Evolutionary conservation across 35 echinoderm and acorn worm genomes (phyloP).

Genomic region (Anneissia japonica): DNA sequence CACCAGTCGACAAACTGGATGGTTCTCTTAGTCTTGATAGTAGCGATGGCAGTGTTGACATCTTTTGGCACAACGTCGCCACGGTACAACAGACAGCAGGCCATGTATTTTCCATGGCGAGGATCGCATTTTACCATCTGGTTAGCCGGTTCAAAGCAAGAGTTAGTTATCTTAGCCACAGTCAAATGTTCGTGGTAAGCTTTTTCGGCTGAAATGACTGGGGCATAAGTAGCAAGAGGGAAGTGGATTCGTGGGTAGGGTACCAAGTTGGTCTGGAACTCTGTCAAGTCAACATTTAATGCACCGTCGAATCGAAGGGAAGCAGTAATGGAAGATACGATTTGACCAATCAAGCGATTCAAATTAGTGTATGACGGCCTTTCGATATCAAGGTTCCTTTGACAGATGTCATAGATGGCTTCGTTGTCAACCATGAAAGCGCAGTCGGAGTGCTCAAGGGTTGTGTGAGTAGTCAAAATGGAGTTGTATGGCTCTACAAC

Average conservation of each 20-base stretch:
- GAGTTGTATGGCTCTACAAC: too few relatives aligned
- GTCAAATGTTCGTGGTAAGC: too few relatives aligned
- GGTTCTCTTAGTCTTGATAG: background rate
- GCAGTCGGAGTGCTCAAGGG: too few relatives aligned
- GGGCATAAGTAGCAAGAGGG: background rate
- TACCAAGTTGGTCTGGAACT: conserved; percentile 38
- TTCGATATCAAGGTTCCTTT: background rate
- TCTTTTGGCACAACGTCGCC: too few relatives aligned
- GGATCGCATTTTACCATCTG: too few relatives aligned
- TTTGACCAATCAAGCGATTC: background rate
- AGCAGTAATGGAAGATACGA: background rate
- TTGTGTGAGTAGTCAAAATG: too few relatives aligned
- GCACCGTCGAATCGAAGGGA: conserved; percentile 17
- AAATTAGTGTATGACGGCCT: background rate
- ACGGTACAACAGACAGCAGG: too few relatives aligned
- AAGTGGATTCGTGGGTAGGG: conserved; percentile 20
- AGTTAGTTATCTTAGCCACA: too few relatives aligned
- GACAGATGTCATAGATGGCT: too few relatives aligned
- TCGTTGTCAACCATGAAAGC: too few relatives aligned
- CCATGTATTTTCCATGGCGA: too few relatives aligned
- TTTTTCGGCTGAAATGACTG: background rate
- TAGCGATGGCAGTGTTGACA: background rate
- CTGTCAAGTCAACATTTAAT: conserved; percentile 9
- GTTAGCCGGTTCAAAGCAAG: too few relatives aligned
- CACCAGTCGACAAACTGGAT: background rate